Percentiles rank a stretch among this genome's conserved stretches.
phyloP scores from a whole-genome alignment of 1,140 invertebrate species.

The Bombus terrestris region DNA sequence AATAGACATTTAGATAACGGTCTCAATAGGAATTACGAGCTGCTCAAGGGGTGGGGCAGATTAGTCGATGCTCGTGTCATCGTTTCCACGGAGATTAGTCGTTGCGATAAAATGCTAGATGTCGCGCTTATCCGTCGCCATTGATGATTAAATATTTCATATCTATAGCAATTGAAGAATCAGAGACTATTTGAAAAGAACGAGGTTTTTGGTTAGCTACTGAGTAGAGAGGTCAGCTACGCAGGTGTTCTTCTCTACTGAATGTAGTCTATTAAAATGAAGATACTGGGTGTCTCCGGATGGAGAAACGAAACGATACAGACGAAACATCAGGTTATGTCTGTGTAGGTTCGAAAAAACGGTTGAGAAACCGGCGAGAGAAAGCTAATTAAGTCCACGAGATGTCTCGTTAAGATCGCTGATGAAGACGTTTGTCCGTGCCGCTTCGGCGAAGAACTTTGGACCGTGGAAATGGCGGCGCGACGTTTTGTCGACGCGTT shows the following conservation, averaged over 20 bases:
- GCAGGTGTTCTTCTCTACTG: too few species aligned
- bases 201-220: too few species aligned
- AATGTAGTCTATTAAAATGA: too few species aligned
- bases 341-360: constrained; percentile 29
- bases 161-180: background rate
- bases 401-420: constrained; percentile 68
- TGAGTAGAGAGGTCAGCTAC: too few species aligned
- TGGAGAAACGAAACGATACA: background rate
- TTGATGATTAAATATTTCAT: background rate
- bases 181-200: background rate
- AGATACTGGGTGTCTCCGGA: too few species aligned
- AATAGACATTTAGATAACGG: constrained; percentile 65
- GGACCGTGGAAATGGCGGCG: constrained; percentile 41
- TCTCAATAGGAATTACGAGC: constrained; percentile 54
- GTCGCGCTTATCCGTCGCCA: background rate
- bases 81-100: constrained; percentile 60
- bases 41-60: constrained; percentile 21
- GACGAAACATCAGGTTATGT: background rate
- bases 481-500: constrained; percentile 20
- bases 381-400: constrained; percentile 63
- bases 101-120: constrained; percentile 25
- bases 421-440: constrained; percentile 68
- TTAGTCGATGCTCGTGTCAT: constrained; percentile 57
- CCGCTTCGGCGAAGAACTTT: constrained; percentile 54
- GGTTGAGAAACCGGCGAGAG: constrained; percentile 10